Conservation (phyloP, 2,888 invertebrate genomes). For the Pycnomerus fuliginosus region DNA sequence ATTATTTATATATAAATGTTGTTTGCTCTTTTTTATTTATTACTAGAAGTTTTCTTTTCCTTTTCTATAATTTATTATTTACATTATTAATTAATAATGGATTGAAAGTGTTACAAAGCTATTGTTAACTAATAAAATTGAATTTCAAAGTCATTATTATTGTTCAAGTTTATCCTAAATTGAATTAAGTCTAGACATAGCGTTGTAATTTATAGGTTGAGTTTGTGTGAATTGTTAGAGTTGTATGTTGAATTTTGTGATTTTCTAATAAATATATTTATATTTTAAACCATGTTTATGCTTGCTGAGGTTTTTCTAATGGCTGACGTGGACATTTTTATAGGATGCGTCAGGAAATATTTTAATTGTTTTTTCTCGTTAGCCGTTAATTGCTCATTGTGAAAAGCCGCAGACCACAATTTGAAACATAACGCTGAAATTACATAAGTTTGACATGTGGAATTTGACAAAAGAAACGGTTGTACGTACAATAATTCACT, state of each 20-base stretch:
- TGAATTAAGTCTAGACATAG: conserved; percentile 33
- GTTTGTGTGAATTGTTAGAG: conserved; percentile 52
- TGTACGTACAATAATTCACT: too few relatives aligned
- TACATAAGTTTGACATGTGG: too few relatives aligned
- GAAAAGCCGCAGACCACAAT: too few relatives aligned
- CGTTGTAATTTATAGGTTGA: conserved; percentile 39
- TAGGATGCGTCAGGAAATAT: too few relatives aligned
- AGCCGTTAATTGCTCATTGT: too few relatives aligned
- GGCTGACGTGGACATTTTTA: too few relatives aligned
- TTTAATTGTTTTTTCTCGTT: too few relatives aligned
- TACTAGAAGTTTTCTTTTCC: conserved; percentile 28
- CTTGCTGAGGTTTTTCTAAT: too few relatives aligned
- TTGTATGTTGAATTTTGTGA: conserved; percentile 54
- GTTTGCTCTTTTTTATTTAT: conserved; percentile 42
- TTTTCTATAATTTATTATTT: conserved; percentile 26
- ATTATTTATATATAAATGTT: conserved; percentile 42
- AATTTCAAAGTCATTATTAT: conserved; percentile 26
- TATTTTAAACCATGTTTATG: too few relatives aligned
- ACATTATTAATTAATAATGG: conserved; percentile 29
- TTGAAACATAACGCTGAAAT: too few relatives aligned
- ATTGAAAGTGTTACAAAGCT: conserved; percentile 30
- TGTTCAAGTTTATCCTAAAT: conserved; percentile 39
- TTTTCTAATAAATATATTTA: conserved; percentile 54
- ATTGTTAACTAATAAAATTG: conserved; percentile 30
- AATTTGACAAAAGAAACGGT: background rate